A percentile compares a stretch with the other conserved stretches of the same genome.
Conservation (phyloP, 2,888 invertebrate genomes). For the Volucella inanis region DNA sequence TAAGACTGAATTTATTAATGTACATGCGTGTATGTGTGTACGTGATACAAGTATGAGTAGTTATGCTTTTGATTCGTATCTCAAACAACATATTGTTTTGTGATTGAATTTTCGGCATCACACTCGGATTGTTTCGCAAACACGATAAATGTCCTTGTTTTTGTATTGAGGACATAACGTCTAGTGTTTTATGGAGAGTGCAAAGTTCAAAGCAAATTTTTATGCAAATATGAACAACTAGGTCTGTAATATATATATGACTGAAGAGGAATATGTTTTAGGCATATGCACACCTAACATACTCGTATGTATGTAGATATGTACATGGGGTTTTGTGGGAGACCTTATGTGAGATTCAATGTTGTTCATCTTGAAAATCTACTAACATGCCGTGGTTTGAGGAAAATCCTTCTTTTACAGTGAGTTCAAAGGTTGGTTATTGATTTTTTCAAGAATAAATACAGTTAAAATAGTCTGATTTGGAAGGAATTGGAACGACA, state of each 20-base stretch:
- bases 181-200: neutral
- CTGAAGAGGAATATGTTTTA: too few species aligned
- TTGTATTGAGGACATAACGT: neutral
- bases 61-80: neutral
- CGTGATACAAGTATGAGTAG: slow-evolving; percentile 17
- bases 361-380: neutral
- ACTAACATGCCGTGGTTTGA: too few species aligned
- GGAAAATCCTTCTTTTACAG: neutral
- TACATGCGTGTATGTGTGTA: neutral
- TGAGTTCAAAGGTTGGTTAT: neutral
- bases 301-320: too few species aligned
- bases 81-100: neutral
- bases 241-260: too few species aligned
- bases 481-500: too few species aligned
- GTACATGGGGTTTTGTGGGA: neutral
- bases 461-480: too few species aligned
- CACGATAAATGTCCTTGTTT: neutral
- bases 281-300: too few species aligned
- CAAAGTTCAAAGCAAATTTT: slow-evolving; percentile 8
- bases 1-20: slow-evolving; percentile 21
- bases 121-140: neutral
- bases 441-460: neutral
- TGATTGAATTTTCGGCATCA: slow-evolving; percentile 27
- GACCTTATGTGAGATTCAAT: neutral
- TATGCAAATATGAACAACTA: neutral